A percentile compares a stretch with the other conserved stretches of the same genome.
Conservation (phyloP, 2,888 invertebrate species). For the Crematogaster levior region DNA sequence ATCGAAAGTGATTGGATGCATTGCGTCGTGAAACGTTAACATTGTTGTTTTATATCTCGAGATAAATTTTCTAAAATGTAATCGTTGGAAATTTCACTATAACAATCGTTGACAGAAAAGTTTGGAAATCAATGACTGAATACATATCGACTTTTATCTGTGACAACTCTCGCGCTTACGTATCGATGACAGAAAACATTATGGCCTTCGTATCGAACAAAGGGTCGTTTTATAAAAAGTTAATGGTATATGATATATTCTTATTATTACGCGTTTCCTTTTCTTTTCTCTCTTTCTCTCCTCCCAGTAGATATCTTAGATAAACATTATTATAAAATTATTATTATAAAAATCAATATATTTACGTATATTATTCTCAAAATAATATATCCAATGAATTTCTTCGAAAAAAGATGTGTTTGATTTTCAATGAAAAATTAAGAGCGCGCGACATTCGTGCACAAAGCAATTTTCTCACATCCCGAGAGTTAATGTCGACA, state of each 20-base stretch:
- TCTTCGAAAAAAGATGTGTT: not conserved
- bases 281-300: not conserved
- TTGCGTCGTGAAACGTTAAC: conserved; percentile 37
- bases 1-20: conserved; percentile 21
- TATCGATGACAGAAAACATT: conserved; percentile 39
- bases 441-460: not conserved
- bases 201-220: conserved; percentile 10
- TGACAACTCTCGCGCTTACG: not conserved
- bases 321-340: not conserved
- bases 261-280: not conserved
- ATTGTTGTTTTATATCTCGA: conserved; percentile 8
- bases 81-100: not conserved
- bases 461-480: conserved; percentile 8
- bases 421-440: conserved; percentile 18
- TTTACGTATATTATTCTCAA: not conserved
- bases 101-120: conserved; percentile 13
- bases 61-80: conserved; percentile 24
- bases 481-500: conserved; percentile 31
- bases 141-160: conserved; percentile 12
- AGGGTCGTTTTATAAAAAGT: not conserved
- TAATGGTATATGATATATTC: not conserved
- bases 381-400: too few relatives aligned
- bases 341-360: conserved; percentile 4
- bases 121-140: conserved; percentile 21
- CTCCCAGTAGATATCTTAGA: not conserved